Evolutionary conservation across 2,888 invertebrate genomes (phyloP), one percentile per base, ranked within the genome.

Genomic region (Epistrophe eligans): DNA sequence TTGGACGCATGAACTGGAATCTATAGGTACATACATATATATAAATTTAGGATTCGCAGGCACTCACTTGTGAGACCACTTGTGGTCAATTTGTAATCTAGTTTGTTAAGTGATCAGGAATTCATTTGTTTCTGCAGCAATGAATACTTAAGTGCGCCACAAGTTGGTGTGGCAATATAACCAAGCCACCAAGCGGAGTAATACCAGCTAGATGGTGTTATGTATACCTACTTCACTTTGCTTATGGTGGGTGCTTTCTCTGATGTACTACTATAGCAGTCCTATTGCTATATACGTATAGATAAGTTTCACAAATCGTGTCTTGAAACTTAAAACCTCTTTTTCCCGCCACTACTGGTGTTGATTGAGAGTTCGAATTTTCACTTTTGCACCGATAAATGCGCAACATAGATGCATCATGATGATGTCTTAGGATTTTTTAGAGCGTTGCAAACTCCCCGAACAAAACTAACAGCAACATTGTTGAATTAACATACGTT

Each of bases 61-160:
- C 35, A 35, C 24, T 50, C 48, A 11, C 35, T 48, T 58, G 58
- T 66, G 48, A 52, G 77, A 73, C 57, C 70, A 77, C 85, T 73
- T 58, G 77, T 50, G 73, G 77, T 71, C 82, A 85, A 85, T 85
- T 85, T 85, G 85, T 85, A 85, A 71, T 77, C 82, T 77, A 71
- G 77, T 77, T 81, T 85, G 82, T 85, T 79, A 85, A 85, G 82
- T 74, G 82, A 81, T 85, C 85, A 74, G 85, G 82, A 85, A 82
- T 82, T 82, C 85, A 79, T 85, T 85, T 85, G 77, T 85, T 85
- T 77, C 81, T 52, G 57, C 67, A 15, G 67, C 83, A 74, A 83
- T 79, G 79, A 79, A 70, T 79, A 74, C 57, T 70, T 74, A 83
- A 79, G 72, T 58, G 57, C 58, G 11, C 40, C n/a, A 40, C 62